Evolutionary conservation across 1,140 invertebrate genomes (phyloP).

Genomic region (Euura saliciscinereae): DNA sequence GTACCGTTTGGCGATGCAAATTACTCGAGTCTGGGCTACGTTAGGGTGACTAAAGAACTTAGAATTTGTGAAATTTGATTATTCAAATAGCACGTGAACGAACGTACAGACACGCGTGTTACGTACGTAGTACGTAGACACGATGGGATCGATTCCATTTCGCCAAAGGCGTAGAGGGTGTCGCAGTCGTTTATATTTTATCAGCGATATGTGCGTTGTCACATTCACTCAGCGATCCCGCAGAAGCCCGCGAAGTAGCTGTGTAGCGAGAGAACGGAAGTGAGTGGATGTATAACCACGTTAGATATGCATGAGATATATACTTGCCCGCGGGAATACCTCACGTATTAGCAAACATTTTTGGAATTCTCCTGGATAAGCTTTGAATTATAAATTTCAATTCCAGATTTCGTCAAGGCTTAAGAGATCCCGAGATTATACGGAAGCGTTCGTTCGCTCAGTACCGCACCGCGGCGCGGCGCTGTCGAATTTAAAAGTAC

Average conservation of each 20-base stretch:
- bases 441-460: neutral
- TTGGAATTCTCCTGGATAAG: neutral
- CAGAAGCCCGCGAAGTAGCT: too few species aligned
- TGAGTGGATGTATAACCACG: too few species aligned
- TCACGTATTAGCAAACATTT: conserved; percentile 7
- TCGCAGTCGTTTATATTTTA: too few species aligned
- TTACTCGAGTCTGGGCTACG: conserved; percentile 1
- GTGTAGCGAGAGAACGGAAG: too few species aligned
- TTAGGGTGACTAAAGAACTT: neutral
- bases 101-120: neutral
- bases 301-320: too few species aligned
- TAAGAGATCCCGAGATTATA: conserved; percentile 5
- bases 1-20: neutral
- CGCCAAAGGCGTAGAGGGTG: too few species aligned
- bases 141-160: too few species aligned
- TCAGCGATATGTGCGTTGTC: too few species aligned
- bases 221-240: too few species aligned
- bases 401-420: neutral
- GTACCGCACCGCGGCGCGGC: neutral
- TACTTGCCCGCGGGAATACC: neutral
- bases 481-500: neutral
- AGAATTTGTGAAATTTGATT: conserved; percentile 3
- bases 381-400: conserved; percentile 8
- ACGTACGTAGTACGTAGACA: neutral
- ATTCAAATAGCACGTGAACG: neutral